Base-by-base conservation (phyloP, 2,888 invertebrate genomes). In the Noctua janthina region DNA sequence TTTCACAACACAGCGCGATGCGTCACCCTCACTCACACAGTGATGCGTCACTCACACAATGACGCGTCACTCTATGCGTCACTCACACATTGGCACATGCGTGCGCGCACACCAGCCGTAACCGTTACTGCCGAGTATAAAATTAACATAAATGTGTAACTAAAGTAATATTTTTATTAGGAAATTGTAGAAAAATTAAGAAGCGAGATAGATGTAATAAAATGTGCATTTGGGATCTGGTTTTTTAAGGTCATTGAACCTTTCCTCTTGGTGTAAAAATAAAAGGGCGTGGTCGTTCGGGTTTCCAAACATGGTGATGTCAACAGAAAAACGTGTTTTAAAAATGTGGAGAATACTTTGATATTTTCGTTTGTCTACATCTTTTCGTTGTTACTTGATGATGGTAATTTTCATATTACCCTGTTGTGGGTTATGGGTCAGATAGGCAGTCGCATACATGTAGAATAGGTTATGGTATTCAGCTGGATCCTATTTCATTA, bases 1-100 rank as follows among this genome's bases (percentile, higher is more conserved):
- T 93, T 93, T 93, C 94, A 90, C 93, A 88, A 83, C 82, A 75
- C 72, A 75, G 59, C 85, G 90, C 86, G 90, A 90, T 90, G 90
- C 91, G 91, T 90, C 88, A 90, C 89, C 88, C 82, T 76, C 85
- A 82, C 88, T 79, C 82, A 90, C 89, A 81, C 79, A 64, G n/a
- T 43, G 35, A 74, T 76, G 70, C 73, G 76, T 78, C 81, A 78
- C 87, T 76, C 79, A 90, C 88, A 81, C 74, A n/a, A 13, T 5
- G 7, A 82, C 80, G 68, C 78, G 77, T 77, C 84, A 79, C 51
- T 29, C 8, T 35, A 81, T 74, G 69, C 76, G 75, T 78, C 83
- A 78, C 83, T 81, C 89, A 84, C 78, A 84, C 85, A 80, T 77
- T 56, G 73, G 35, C 49, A 56, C 64, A 81, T 74, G 73, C 76